Evolutionary conservation across 2,888 invertebrate genomes (phyloP).

Genomic region (Coecobrya sp.): DNA sequence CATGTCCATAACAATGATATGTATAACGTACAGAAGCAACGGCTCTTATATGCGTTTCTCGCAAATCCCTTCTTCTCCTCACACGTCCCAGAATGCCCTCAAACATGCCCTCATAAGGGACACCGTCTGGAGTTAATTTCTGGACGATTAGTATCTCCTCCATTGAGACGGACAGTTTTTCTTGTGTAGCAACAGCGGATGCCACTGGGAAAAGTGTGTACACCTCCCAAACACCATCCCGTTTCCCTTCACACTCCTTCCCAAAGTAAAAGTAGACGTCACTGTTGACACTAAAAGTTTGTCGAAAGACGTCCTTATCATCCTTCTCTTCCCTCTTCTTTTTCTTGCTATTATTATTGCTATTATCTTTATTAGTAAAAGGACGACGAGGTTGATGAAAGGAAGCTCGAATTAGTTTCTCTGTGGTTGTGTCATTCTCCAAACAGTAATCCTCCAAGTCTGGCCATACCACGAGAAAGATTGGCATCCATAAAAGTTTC

Average conservation of each 20-base stretch:
- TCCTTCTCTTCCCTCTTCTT: neutral
- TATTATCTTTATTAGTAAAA: neutral
- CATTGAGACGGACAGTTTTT: neutral
- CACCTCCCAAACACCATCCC: slow-evolving; percentile 65
- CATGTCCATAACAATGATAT: neutral
- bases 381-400: slow-evolving; percentile 11
- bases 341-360: neutral
- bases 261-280: slow-evolving; percentile 69
- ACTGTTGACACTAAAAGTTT: slow-evolving; percentile 62
- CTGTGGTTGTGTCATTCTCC: slow-evolving; percentile 39
- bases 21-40: slow-evolving; percentile 37
- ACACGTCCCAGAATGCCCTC: slow-evolving; percentile 63
- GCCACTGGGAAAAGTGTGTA: slow-evolving; percentile 20
- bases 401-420: slow-evolving; percentile 57
- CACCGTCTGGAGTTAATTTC: slow-evolving; percentile 65
- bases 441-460: slow-evolving; percentile 65
- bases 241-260: slow-evolving; percentile 25
- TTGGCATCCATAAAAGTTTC: slow-evolving; percentile 71
- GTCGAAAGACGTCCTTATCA: slow-evolving; percentile 34
- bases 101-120: slow-evolving; percentile 41
- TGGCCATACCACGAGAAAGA: slow-evolving; percentile 70
- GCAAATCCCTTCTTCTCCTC: slow-evolving; percentile 50
- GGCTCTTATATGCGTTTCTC: slow-evolving; percentile 9
- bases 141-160: slow-evolving; percentile 16
- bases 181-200: neutral